Conservation (phyloP, 2,113 vertebrate genomes). For the Salminus brasiliensis region DNA sequence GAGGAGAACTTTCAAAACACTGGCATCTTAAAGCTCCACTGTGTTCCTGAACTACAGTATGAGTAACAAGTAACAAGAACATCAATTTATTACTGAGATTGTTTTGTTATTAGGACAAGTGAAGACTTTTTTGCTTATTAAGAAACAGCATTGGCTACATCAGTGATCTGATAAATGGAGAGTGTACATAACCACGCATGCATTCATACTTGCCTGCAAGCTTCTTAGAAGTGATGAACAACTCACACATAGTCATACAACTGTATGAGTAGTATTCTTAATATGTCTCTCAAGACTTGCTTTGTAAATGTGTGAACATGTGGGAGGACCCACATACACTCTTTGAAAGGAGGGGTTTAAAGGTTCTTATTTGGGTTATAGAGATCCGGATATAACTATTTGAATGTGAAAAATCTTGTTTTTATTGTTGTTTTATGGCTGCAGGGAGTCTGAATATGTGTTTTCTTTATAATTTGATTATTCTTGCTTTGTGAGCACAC, state of each 20-base stretch:
- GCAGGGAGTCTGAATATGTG: too few species aligned
- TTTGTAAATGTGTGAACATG: background rate
- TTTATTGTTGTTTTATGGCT: background rate
- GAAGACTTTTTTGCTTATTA: too few species aligned
- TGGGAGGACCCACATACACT: constrained; percentile 4
- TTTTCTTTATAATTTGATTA: too few species aligned
- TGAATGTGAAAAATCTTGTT: background rate
- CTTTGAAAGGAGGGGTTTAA: background rate
- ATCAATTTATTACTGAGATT: background rate
- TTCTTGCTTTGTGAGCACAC: too few species aligned
- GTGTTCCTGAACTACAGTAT: background rate
- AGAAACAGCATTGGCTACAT: too few species aligned
- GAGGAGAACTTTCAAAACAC: background rate
- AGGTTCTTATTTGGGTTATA: background rate
- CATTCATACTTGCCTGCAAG: background rate
- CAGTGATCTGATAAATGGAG: background rate
- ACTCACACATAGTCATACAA: background rate
- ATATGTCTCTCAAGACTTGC: constrained; percentile 1
- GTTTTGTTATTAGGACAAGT: too few species aligned
- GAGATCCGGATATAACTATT: background rate
- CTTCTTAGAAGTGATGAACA: constrained; percentile 3
- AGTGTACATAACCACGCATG: background rate
- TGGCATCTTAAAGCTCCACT: background rate
- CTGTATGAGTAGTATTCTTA: background rate
- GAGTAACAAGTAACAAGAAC: background rate